phyloP scores from a whole-genome alignment of 53 echinoderm and acorn worm genomes.

The Actinopyga echinites region DNA sequence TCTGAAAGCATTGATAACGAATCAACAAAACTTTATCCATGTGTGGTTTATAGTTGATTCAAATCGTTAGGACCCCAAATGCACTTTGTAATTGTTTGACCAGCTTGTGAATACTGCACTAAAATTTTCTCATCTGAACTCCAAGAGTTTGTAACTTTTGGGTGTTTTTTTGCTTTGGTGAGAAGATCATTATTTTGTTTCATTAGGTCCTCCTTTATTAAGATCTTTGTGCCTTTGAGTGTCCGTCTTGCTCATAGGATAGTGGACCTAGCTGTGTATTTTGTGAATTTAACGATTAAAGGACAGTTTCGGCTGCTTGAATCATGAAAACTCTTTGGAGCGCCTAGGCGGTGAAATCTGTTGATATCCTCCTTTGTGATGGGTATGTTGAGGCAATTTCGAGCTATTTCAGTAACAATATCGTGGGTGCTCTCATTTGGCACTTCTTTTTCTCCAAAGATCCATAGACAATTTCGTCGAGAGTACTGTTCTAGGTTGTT shows the following conservation, averaged over 20 bases:
- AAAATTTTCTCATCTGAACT: background rate
- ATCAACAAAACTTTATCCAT: no score
- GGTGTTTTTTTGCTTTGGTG: background rate
- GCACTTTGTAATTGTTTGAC: background rate
- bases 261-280: background rate
- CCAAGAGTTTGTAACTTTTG: background rate
- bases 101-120: background rate
- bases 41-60: background rate
- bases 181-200: background rate
- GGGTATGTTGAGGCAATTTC: background rate
- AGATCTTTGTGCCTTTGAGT: background rate
- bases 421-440: no score
- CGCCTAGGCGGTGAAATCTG: background rate
- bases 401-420: background rate
- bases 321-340: background rate
- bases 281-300: background rate
- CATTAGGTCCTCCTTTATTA: background rate
- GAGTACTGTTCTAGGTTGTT: no score
- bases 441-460: no score
- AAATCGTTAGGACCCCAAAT: background rate
- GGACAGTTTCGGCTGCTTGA: background rate
- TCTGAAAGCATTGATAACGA: no score
- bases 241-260: background rate
- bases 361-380: background rate
- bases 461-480: no score